Conservation (phyloP, 2,888 invertebrate genomes). For the Malthinus seriepunctatus region DNA sequence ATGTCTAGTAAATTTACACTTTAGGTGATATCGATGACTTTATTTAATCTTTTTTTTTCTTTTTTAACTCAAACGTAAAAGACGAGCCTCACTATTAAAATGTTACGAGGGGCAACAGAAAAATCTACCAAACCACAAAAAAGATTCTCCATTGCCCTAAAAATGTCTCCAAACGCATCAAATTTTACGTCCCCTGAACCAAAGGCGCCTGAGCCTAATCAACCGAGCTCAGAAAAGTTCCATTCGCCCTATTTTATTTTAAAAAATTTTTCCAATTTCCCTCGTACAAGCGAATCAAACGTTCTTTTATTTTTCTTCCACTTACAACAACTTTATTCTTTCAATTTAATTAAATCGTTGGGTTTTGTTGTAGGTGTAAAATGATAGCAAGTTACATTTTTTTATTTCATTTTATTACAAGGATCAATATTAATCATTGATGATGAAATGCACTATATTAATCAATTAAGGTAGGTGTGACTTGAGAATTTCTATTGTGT, state of each 20-base stretch:
- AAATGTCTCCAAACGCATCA: too few species aligned
- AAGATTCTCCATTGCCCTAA: too few species aligned
- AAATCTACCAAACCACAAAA: too few species aligned
- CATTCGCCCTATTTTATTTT: too few species aligned
- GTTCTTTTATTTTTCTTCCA: constrained; percentile 27
- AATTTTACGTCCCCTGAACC: too few species aligned
- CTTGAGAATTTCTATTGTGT: constrained; percentile 38
- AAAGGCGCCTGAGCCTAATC: too few species aligned
- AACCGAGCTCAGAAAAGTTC: too few species aligned
- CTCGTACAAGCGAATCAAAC: too few species aligned
- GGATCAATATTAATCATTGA: constrained; percentile 15
- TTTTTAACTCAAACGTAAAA: not conserved
- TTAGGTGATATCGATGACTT: constrained; percentile 39
- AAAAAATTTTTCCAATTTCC: too few species aligned
- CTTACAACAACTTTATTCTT: constrained; percentile 39
- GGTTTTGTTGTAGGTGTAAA: constrained; percentile 33
- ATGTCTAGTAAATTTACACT: constrained; percentile 38
- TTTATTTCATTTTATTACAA: constrained; percentile 6
- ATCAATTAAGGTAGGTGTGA: constrained; percentile 32
- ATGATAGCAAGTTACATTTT: constrained; percentile 10
- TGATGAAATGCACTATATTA: constrained; percentile 33
- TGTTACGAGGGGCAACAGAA: too few species aligned
- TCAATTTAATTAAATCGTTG: constrained; percentile 35
- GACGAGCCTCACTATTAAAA: not conserved
- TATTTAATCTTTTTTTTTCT: constrained; percentile 30